Evolutionary conservation across 1,140 invertebrate species (phyloP).

Genomic region (Cydia strobilella): DNA sequence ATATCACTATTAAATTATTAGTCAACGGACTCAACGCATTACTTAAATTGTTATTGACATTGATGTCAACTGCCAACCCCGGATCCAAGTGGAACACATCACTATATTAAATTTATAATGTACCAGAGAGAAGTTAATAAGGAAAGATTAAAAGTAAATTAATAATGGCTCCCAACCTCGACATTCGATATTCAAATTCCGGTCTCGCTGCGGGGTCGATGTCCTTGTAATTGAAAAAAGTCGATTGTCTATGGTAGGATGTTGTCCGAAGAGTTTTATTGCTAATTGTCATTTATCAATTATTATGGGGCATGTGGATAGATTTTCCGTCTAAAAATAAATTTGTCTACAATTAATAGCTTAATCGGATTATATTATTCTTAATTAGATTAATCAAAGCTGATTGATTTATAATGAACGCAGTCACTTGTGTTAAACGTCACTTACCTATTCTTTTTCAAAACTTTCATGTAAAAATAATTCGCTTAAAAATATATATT

Average conservation of each 20-base stretch:
- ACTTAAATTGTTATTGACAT: background rate
- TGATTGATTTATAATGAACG: no score
- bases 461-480: no score
- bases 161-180: conserved; percentile 46
- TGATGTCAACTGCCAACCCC: background rate
- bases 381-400: no score
- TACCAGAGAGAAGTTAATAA: conserved; percentile 43
- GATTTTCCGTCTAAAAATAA: background rate
- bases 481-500: no score
- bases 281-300: background rate
- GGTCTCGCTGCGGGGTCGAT: conserved; percentile 47
- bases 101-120: background rate
- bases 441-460: background rate
- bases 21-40: background rate
- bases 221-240: conserved; percentile 34
- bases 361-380: background rate
- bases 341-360: background rate
- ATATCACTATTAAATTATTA: background rate
- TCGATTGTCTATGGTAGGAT: conserved; percentile 5
- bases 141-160: conserved; percentile 57
- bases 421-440: no score
- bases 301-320: background rate
- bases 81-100: background rate
- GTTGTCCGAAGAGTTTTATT: background rate
- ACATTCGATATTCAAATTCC: conserved; percentile 55